Evolutionary conservation across 1,140 invertebrate species (phyloP).

Genomic region (Linepithema humile): DNA sequence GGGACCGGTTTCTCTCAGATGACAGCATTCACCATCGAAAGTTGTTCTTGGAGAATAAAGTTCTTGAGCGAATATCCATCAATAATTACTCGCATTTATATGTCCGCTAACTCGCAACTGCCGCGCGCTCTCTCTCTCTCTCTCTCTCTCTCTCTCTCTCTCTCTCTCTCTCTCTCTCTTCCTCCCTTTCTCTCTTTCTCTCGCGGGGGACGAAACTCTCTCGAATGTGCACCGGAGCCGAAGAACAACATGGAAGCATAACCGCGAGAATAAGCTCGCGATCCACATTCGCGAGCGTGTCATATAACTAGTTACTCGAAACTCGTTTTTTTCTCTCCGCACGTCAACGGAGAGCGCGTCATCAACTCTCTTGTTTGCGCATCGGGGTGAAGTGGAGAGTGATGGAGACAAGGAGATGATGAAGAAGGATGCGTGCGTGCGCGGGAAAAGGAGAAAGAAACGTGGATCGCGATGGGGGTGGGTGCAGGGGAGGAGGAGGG

Average conservation of each 20-base stretch:
- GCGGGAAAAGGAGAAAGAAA: conserved; percentile 18
- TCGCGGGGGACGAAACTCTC: conserved; percentile 40
- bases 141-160: no score
- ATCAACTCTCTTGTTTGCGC: conserved; percentile 33
- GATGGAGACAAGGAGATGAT: not conserved
- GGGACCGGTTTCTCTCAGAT: no score
- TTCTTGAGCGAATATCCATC: conserved; percentile 48
- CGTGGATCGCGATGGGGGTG: not conserved
- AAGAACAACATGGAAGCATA: conserved; percentile 49
- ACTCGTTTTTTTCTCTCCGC: conserved; percentile 34
- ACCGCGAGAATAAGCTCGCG: conserved; percentile 46
- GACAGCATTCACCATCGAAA: not conserved
- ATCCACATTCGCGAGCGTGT: conserved; percentile 37
- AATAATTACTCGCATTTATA: conserved; percentile 55
- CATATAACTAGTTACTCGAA: conserved; percentile 45
- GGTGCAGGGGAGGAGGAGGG: not conserved
- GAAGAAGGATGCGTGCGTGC: not conserved
- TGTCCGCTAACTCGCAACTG: conserved; percentile 51
- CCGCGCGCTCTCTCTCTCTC: no score
- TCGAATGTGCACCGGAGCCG: conserved; percentile 32
- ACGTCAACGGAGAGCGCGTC: conserved; percentile 5
- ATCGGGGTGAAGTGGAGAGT: not conserved
- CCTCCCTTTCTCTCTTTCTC: no score
- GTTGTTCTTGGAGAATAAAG: conserved; percentile 43
- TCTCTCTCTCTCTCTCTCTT: no score